These are phyloP conservation scores for Pitangus sulphuratus DNA, from an alignment of 2,797 vertebrate genomes.

Conservation along the genomic window DNA sequence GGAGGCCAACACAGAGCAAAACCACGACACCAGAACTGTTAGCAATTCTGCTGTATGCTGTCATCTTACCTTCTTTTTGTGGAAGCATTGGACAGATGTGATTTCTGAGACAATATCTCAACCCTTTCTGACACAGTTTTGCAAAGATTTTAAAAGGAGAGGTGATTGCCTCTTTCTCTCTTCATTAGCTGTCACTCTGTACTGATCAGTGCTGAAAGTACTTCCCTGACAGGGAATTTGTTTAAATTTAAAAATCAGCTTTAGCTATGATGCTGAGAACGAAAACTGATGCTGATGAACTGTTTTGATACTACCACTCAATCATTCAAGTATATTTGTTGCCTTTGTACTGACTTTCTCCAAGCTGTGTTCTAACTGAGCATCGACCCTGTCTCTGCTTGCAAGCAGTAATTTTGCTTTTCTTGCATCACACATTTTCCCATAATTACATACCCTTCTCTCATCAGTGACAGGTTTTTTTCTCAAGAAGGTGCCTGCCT, in stretches of 20 bases:
- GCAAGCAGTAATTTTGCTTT: not conserved
- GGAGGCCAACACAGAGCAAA: too few species aligned
- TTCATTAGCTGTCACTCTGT: not conserved
- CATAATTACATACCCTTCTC: not conserved
- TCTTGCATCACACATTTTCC: not conserved
- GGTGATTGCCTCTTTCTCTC: not conserved
- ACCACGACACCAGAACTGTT: not conserved
- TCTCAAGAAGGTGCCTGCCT: not conserved
- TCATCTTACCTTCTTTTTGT: not conserved
- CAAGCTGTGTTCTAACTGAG: not conserved
- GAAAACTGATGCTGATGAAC: not conserved
- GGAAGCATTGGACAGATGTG: not conserved
- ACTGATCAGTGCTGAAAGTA: not conserved
- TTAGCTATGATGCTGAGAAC: not conserved
- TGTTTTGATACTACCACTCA: not conserved
- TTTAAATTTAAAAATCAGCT: constrained; percentile 1
- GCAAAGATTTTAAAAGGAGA: not conserved
- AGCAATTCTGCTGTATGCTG: not conserved
- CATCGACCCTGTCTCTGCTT: not conserved
- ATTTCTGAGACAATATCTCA: not conserved
- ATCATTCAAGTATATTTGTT: not conserved
- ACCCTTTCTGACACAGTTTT: not conserved
- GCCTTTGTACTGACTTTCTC: not conserved
- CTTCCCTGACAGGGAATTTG: not conserved
- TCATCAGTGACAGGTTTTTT: not conserved